phyloP scores from a whole-genome alignment of 2,113 vertebrate species.

The Chaetura pelagica region DNA sequence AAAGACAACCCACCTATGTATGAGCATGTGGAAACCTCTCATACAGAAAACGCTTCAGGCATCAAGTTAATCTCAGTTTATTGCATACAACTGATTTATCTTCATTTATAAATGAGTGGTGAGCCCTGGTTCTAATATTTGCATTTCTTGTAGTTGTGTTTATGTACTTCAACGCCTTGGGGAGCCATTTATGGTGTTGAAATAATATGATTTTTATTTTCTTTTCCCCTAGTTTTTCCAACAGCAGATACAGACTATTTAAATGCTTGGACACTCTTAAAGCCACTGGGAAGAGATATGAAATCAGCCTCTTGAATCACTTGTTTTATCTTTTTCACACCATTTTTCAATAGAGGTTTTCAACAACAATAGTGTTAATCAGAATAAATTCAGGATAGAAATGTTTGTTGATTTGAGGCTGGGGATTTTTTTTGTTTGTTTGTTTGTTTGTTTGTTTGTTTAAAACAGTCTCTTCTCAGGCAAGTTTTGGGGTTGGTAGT shows the following conservation, averaged over 20 bases:
- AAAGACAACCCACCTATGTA: background rate
- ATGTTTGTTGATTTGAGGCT: background rate
- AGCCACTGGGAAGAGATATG: background rate
- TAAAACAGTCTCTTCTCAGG: background rate
- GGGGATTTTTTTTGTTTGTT: background rate
- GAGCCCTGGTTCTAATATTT: conserved; percentile 52
- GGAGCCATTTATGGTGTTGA: conserved; percentile 24
- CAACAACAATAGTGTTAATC: background rate
- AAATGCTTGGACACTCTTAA: background rate
- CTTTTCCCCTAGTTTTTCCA: background rate
- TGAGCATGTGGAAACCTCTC: conserved; percentile 14
- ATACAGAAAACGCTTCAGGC: conserved; percentile 29
- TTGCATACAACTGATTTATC: conserved; percentile 71
- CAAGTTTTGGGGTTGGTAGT: background rate
- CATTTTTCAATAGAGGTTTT: background rate
- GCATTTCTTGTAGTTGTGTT: conserved; percentile 52
- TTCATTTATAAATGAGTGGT: conserved; percentile 73
- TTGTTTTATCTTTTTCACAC: background rate
- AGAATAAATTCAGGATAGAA: background rate
- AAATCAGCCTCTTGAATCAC: background rate
- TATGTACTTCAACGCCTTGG: conserved; percentile 53
- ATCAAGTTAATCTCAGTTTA: conserved; percentile 18
- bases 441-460: background rate
- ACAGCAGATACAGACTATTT: background rate
- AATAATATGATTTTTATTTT: conserved; percentile 1